Evolutionary conservation across 1,140 invertebrate species (phyloP).

Genomic region (Adoxophyes honmai): DNA sequence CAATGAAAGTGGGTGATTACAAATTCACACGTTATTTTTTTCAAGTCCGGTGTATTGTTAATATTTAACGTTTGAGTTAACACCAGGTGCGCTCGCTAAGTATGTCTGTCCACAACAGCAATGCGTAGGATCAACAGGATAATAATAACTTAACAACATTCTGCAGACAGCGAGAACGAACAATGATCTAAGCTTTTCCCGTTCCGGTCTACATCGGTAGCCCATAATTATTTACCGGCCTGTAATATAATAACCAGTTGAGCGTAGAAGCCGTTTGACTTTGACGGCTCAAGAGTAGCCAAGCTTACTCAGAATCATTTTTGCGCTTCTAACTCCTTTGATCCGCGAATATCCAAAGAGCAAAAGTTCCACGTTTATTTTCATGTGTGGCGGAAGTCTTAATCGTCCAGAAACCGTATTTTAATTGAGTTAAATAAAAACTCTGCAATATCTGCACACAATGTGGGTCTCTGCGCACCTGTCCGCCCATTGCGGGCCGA

Average conservation of each 20-base stretch:
- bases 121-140: slow-evolving; percentile 2
- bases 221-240: slow-evolving; percentile 10
- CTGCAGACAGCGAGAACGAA: slow-evolving; percentile 1
- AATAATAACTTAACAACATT: slow-evolving; percentile 9
- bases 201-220: slow-evolving; percentile 4
- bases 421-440: not conserved
- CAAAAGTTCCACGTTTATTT: too few relatives aligned
- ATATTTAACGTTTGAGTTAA: slow-evolving; percentile 5
- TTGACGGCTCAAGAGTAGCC: slow-evolving; percentile 2
- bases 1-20: slow-evolving; percentile 6
- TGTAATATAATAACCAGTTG: slow-evolving; percentile 6
- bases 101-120: not conserved
- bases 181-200: slow-evolving; percentile 13
- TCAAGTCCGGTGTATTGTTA: not conserved
- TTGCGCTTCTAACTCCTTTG: not conserved
- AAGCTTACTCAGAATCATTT: not conserved
- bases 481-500: slow-evolving; percentile 1
- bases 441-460: not conserved
- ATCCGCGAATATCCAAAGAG: not conserved
- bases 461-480: not conserved
- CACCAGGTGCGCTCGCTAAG: not conserved
- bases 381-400: slow-evolving; percentile 7
- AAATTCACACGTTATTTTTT: not conserved
- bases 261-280: not conserved
- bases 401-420: not conserved